phyloP scores from a whole-genome alignment of 2,113 vertebrate genomes.

The Cyrtonyx montezumae region DNA sequence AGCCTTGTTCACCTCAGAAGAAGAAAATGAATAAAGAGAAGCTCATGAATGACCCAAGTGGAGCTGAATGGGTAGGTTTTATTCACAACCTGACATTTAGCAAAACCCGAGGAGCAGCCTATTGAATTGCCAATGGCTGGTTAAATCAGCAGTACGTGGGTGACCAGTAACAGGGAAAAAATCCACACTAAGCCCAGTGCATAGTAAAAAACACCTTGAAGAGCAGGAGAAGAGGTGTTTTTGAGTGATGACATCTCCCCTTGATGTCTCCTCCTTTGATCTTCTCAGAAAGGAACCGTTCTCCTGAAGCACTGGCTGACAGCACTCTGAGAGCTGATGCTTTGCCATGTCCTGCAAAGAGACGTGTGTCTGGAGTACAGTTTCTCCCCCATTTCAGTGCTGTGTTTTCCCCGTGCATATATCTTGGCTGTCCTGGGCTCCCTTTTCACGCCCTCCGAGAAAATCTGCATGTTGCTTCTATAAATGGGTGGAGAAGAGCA shows the following conservation, averaged over 20 bases:
- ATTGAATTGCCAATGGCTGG: neutral
- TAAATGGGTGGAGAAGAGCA: neutral
- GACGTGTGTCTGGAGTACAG: neutral
- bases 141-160: neutral
- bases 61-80: neutral
- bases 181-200: neutral
- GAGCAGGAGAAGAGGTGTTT: neutral
- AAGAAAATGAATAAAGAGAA: neutral
- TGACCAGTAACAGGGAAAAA: neutral
- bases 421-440: neutral
- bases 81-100: neutral
- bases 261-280: neutral
- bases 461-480: neutral
- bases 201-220: neutral
- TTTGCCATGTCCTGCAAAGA: neutral
- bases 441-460: accelerated
- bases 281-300: neutral
- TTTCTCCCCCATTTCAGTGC: neutral
- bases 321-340: neutral
- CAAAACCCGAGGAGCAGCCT: neutral
- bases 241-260: neutral
- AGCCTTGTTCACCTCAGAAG: neutral
- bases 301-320: neutral
- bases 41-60: neutral
- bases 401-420: neutral